Evolutionary conservation across 1,140 invertebrate genomes (phyloP), one percentile per base, ranked within the genome.

Genomic region (Lepidotrigona ventralis): DNA sequence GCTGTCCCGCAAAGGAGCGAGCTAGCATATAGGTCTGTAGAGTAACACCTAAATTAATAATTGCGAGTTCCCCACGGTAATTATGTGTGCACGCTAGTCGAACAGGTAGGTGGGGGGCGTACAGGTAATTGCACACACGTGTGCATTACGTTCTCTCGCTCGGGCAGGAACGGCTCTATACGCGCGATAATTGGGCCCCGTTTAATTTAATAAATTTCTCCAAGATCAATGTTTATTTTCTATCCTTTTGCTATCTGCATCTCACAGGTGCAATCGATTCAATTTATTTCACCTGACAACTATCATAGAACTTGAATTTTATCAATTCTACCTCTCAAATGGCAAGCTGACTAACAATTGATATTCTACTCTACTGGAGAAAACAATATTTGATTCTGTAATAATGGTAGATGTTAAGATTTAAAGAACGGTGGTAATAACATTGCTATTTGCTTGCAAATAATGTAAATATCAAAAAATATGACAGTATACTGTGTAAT

Each of bases 11-110:
- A 46, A 69, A 76, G 53, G n/a, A 77, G 39, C 15, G n/a, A 58
- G n/a, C 3, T 23, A 23, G 76, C 66, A 76, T 56, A 73, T 88
- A 89, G 78, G 84, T 89, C 74, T 86, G 74, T 86, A 71, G 86
- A 81, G 73, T 88, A 86, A 81, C 78, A 78, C 73, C 69, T 87
- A 83, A 89, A 89, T 87, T 89, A 87, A 83, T 89, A 89, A 89
- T 87, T 81, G 64, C 75, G 26, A 69, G 29, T 84, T 88, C 72
- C 81, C 64, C 26, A 54, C 73, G 66, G 71, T 85, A 88, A 88
- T 88, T 88, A 87, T 79, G 79, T 26, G 86, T 74, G 74, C 79
- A 85, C 69, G 84, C 23, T 39, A 33, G 74, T 76, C 80, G 73
- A 39, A 76, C 56, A 56, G 73, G 53, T 68, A 53, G 71, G 63